phyloP scores from a whole-genome alignment of 2,888 invertebrate species.

The Pheosia gnoma region DNA sequence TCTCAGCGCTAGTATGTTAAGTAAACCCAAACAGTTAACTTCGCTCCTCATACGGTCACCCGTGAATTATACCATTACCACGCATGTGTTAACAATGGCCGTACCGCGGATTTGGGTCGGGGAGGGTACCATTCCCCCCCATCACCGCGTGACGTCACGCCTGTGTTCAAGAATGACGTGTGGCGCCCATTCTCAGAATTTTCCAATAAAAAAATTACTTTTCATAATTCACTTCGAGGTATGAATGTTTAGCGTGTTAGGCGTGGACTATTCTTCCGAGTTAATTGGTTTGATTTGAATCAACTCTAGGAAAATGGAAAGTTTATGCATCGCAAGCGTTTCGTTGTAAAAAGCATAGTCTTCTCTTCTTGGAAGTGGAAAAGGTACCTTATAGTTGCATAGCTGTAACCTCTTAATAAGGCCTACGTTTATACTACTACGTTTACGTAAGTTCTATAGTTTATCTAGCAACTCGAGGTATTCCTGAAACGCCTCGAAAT shows the following conservation, averaged over 20 bases:
- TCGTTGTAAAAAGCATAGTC: constrained; percentile 13
- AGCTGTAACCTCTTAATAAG: not conserved
- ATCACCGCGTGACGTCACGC: constrained; percentile 43
- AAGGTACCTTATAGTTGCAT: not conserved
- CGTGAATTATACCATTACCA: constrained; percentile 33
- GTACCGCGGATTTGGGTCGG: not conserved
- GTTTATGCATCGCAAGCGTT: constrained; percentile 4
- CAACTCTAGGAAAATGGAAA: constrained; percentile 21
- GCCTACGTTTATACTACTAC: no score
- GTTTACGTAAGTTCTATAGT: no score
- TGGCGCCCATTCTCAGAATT: constrained; percentile 30
- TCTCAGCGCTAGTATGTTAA: not conserved
- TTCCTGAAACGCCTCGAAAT: no score
- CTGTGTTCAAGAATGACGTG: constrained; percentile 39
- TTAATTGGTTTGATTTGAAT: constrained; percentile 18
- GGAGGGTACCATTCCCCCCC: constrained; percentile 15
- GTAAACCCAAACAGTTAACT: not conserved
- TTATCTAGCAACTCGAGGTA: no score
- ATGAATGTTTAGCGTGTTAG: constrained; percentile 16
- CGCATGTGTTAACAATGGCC: constrained; percentile 16
- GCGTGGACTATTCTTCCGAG: constrained; percentile 12
- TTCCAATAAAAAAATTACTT: constrained; percentile 13
- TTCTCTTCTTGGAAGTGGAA: constrained; percentile 2
- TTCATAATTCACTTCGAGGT: constrained; percentile 20
- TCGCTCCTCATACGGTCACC: constrained; percentile 12